These are phyloP conservation scores for Megaceryle alcyon DNA, from an alignment of 2,797 vertebrate species.

Conservation along the genomic window DNA sequence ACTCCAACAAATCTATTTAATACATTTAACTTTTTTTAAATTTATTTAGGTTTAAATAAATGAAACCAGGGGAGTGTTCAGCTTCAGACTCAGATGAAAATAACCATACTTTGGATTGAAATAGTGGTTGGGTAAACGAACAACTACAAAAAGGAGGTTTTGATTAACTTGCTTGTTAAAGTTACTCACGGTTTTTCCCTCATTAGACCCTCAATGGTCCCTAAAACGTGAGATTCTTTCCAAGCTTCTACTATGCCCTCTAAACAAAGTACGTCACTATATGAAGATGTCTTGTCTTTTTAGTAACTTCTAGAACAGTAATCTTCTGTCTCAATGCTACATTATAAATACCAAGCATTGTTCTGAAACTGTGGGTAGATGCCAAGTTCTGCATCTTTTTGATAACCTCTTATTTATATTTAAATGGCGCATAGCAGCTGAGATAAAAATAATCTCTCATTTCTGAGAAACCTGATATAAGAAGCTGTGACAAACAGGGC, in stretches of 20 bases:
- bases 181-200: not conserved
- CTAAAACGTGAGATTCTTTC: not conserved
- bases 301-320: not conserved
- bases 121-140: not conserved
- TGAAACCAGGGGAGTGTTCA: not conserved
- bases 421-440: not conserved
- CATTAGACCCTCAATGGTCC: not conserved
- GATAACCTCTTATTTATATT: not conserved
- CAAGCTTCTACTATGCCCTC: not conserved
- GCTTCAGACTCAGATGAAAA: not conserved
- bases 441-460: not conserved
- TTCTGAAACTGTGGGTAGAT: not conserved
- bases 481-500: not conserved
- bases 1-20: slow-evolving; percentile 10
- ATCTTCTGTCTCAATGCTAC: not conserved
- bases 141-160: not conserved
- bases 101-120: not conserved
- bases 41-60: slow-evolving; percentile 10
- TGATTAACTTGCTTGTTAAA: not conserved
- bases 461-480: not conserved
- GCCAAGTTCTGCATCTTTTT: not conserved
- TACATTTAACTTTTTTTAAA: not conserved
- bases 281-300: not conserved
- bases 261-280: not conserved
- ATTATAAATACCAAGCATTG: not conserved